These are phyloP conservation scores for Callyntrura guangdongensis DNA, from an alignment of 2,888 invertebrate genomes.

Conservation along the genomic window DNA sequence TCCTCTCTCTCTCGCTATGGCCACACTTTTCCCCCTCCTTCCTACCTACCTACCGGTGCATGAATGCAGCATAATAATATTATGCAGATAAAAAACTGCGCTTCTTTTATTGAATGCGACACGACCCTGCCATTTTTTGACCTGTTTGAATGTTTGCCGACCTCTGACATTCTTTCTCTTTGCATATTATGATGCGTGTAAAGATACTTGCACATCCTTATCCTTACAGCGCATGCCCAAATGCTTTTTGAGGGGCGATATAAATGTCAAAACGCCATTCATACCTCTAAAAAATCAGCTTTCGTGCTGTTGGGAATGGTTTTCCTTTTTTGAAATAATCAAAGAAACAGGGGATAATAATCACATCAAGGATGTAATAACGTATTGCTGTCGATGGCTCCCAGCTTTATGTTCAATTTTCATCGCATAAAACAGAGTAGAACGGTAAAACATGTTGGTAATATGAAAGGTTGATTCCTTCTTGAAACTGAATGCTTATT, in stretches of 20 bases:
- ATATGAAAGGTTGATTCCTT: no score
- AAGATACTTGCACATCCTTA: background rate
- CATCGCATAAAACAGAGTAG: background rate
- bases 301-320: background rate
- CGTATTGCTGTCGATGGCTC: background rate
- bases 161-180: constrained; percentile 66
- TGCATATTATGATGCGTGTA: background rate
- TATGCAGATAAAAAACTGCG: constrained; percentile 24
- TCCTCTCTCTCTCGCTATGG: background rate
- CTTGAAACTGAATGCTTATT: no score
- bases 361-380: background rate
- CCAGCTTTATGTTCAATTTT: background rate
- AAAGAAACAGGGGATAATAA: constrained; percentile 20
- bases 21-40: background rate
- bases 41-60: constrained; percentile 14
- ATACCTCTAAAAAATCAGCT: background rate
- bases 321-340: constrained; percentile 9
- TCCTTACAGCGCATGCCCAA: background rate
- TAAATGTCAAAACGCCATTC: constrained; percentile 39
- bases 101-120: constrained; percentile 63
- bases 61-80: background rate
- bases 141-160: constrained; percentile 58
- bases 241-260: background rate
- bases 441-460: background rate
- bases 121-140: constrained; percentile 74